phyloP scores from a whole-genome alignment of 2,888 invertebrate genomes.

The Bruchidius siliquastri region DNA sequence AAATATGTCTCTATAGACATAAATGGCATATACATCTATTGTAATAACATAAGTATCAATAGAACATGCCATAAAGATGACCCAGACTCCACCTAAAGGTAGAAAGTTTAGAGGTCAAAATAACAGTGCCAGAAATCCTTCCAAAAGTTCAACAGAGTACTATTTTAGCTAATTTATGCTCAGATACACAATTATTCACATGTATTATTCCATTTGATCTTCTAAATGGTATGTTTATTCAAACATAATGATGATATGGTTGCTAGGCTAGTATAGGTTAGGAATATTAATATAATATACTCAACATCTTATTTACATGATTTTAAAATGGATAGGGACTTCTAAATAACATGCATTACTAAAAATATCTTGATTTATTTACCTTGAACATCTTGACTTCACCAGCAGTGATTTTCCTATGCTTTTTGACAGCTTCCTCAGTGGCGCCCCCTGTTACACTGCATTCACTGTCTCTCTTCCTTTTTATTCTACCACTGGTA shows the following conservation, averaged over 20 bases:
- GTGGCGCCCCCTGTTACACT: conserved; percentile 23
- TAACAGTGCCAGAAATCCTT: neutral
- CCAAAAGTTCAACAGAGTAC: neutral
- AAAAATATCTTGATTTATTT: conserved; percentile 9
- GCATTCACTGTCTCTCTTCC: conserved; percentile 29
- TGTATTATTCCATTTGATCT: neutral
- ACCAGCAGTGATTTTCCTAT: conserved; percentile 21
- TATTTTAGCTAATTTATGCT: neutral
- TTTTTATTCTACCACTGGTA: conserved; percentile 17
- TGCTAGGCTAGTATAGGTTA: neutral
- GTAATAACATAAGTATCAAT: too few species aligned
- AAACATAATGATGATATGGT: neutral
- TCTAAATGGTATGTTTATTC: neutral
- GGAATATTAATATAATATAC: neutral
- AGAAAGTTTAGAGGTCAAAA: neutral
- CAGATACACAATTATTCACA: neutral
- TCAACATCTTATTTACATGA: neutral
- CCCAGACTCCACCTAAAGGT: too few species aligned
- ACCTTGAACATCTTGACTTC: conserved; percentile 31
- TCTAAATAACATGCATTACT: neutral
- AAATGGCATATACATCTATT: too few species aligned
- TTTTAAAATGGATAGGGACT: neutral
- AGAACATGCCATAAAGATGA: too few species aligned
- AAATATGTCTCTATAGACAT: too few species aligned
- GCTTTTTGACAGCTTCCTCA: conserved; percentile 18